Evolutionary conservation across 2,113 vertebrate species (phyloP), one percentile per base, ranked within the genome.

Genomic region (Alosa alosa): DNA sequence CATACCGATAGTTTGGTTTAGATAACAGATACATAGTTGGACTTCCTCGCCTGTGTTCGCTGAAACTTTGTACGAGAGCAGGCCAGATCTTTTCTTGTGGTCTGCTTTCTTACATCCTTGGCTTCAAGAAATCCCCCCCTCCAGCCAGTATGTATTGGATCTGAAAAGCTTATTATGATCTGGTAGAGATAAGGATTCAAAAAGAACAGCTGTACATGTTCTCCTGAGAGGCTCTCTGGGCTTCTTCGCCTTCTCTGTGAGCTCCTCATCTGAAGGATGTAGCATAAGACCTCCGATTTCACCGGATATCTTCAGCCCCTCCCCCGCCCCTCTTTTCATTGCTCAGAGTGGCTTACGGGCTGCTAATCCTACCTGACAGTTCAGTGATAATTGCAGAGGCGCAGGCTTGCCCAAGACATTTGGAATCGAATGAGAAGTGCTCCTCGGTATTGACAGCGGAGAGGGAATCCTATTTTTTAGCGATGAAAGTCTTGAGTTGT

Each of bases 331-430:
- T 68, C 87, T 88, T 84, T 84, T 68, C 87, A 91, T 93, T 85
- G 88, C 90, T 90, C 87, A 89, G 81, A 55, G 88, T 89, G 86
- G 89, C 89, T 93, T 94, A 91, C 85, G 20, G 89, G 86, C 25
- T 1, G 86, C 86, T 94, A 94, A 94, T 93, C 92, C 92, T 88
- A 78, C 88, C 89, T 94, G 92, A 93, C 93, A 93, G 92, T 92
- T 93, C 91, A 92, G 91, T 94, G 92, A 93, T 94, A 93, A 93
- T 92, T 93, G 91, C 90, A 82, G 85, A 90, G 90, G 84, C 88
- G 81, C 50, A 89, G 87, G 89, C 88, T 90, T 90, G 89, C 90
- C 88, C 90, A 86, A 88, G 91, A 92, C 88, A 89, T 87, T 85
- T 82, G 60, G 60, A 91, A 92, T 92, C 91, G 90, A 94, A 92